Evolutionary conservation across 2,797 vertebrate species (phyloP).

Genomic region (Danio jaintianensis): DNA sequence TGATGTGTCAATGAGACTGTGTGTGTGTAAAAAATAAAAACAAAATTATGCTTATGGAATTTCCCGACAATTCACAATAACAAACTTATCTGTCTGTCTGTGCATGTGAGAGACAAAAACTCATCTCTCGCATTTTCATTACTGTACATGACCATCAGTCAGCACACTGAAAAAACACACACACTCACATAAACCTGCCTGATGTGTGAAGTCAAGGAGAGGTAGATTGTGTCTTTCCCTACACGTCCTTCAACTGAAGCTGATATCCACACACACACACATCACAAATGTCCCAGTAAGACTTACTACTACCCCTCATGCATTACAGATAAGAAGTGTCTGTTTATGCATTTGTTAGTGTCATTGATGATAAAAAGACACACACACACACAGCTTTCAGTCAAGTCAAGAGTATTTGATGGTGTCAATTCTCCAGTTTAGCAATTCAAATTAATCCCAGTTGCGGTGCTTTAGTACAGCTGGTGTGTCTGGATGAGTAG

Average conservation of each 20-base stretch:
- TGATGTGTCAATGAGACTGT: too few species aligned
- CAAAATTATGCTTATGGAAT: too few species aligned
- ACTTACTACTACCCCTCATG: neutral
- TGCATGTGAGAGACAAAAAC: neutral
- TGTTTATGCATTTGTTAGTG: constrained; percentile 4
- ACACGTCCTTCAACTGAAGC: constrained; percentile 30
- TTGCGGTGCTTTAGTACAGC: neutral
- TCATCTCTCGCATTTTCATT: constrained; percentile 8
- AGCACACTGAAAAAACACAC: constrained; percentile 2
- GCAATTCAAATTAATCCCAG: constrained; percentile 14
- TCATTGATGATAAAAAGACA: neutral
- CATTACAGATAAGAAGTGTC: neutral
- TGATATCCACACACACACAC: neutral
- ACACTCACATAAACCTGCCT: constrained; percentile 8
- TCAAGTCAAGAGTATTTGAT: constrained; percentile 6
- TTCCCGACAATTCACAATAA: too few species aligned
- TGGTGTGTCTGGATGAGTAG: neutral
- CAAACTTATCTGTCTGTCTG: neutral
- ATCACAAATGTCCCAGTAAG: neutral
- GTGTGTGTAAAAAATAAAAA: too few species aligned
- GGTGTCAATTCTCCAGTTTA: constrained; percentile 3
- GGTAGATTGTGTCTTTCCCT: constrained; percentile 36
- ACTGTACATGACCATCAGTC: constrained; percentile 33
- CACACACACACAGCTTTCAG: constrained; percentile 6
- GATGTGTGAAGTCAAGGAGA: constrained; percentile 11